Evolutionary conservation across 2,113 vertebrate species (phyloP), one percentile per base, ranked within the genome.

Genomic region (Loxodonta africana): DNA sequence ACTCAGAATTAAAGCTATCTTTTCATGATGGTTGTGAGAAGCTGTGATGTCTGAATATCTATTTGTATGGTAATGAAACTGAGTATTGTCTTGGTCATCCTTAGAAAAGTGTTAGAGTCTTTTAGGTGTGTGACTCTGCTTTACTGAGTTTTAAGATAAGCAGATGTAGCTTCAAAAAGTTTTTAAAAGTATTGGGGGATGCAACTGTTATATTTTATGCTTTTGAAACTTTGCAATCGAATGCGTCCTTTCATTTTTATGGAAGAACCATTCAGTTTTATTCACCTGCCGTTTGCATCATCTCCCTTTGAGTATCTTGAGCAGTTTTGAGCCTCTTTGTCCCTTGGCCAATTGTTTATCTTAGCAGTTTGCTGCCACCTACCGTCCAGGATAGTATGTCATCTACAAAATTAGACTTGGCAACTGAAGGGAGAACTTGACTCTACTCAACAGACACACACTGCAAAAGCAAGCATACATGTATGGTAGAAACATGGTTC

Each of bases 331-430:
- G 14, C 1, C 6, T 14, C 6, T 69, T 62, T 30, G 44, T 44
- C 67, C 57, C n/a, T 83, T 57, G 46, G 62, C n/a, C 93, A 76
- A 80, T 88, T 63, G 51, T 92, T 97, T 94, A 95, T 48, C 48
- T 94, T 83, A 96, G 95, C 94, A 89, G 65, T 97, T 81, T 98
- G 96, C 96, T 94, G 95, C 96, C 97, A 98, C 92, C 96, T 98
- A 97, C 93, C 62, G 97, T 91, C 92, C 94, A 53, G 9, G 6
- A 51, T 4, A 30, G 44, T 57, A 25, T 23, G n/a, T 85, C 90
- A 30, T 30, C 53, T 85, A 5, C 71, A 62, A 6, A 94, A 69
- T 48, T 8, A 37, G 14, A 76, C 33, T 67, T 51, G 8, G 57
- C 57, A 21, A 73, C 37, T 23, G 7, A 48, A 80, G 25, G 21